Conservation (phyloP, 2,113 vertebrate genomes). For the Neolamprologus devosi region DNA sequence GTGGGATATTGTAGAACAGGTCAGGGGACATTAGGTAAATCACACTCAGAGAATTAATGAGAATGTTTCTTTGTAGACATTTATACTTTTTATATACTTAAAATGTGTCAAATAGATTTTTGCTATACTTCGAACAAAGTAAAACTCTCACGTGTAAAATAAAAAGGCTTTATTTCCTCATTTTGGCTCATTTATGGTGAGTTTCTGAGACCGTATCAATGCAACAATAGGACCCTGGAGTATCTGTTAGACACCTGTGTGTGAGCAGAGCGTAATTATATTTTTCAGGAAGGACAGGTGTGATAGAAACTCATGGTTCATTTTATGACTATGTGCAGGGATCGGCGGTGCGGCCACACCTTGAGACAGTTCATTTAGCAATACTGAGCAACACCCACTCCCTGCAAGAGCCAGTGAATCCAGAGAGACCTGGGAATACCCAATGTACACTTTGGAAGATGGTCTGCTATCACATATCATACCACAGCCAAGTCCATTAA, state of each 20-base stretch:
- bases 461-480: neutral
- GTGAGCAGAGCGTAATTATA: neutral
- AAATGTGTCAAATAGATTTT: neutral
- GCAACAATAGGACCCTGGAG: neutral
- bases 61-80: neutral
- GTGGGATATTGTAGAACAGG: neutral
- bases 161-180: neutral
- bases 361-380: slow-evolving; percentile 4
- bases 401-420: neutral
- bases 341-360: slow-evolving; percentile 19
- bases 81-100: neutral
- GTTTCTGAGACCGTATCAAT: neutral
- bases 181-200: neutral
- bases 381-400: neutral
- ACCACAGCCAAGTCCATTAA: neutral
- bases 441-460: neutral
- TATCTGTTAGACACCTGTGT: neutral
- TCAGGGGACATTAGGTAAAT: neutral
- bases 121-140: neutral
- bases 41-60: neutral
- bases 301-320: neutral
- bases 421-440: neutral
- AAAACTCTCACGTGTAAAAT: neutral
- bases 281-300: neutral
- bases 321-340: neutral